Evolutionary conservation across 2,113 vertebrate genomes (phyloP).

Genomic region (Sus scrofa): DNA sequence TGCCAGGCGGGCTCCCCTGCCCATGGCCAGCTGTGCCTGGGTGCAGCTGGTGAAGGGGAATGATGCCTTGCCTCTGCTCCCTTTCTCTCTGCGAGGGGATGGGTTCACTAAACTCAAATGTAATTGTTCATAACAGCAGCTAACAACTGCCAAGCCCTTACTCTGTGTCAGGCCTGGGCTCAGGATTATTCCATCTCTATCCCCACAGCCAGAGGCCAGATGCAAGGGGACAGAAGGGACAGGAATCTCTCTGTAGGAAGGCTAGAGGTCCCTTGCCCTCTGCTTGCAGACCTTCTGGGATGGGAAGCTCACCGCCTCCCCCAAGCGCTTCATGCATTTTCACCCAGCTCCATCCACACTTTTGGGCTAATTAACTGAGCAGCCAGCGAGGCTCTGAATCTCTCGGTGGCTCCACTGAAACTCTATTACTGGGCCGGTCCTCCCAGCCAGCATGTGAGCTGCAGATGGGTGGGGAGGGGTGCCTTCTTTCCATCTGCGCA

Average conservation of each 20-base stretch:
- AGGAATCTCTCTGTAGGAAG: not conserved
- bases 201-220: not conserved
- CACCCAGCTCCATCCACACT: not conserved
- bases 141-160: not conserved
- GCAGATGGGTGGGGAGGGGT: not conserved
- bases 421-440: not conserved
- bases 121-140: not conserved
- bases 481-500: not conserved
- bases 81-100: not conserved
- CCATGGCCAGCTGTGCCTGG: not conserved
- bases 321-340: not conserved
- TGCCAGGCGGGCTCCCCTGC: conserved; percentile 8
- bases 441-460: not conserved
- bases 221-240: not conserved
- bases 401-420: not conserved
- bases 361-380: not conserved
- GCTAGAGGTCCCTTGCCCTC: not conserved
- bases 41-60: not conserved
- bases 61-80: not conserved
- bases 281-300: not conserved
- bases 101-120: not conserved
- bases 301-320: not conserved
- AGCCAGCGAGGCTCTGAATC: not conserved
- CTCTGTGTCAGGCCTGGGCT: not conserved
- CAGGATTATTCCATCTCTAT: not conserved